Percentiles rank a stretch among this genome's conserved stretches.
These are phyloP conservation scores for Bubalus kerabau DNA, from an alignment of 2,113 vertebrate genomes.

Conservation along the genomic window DNA sequence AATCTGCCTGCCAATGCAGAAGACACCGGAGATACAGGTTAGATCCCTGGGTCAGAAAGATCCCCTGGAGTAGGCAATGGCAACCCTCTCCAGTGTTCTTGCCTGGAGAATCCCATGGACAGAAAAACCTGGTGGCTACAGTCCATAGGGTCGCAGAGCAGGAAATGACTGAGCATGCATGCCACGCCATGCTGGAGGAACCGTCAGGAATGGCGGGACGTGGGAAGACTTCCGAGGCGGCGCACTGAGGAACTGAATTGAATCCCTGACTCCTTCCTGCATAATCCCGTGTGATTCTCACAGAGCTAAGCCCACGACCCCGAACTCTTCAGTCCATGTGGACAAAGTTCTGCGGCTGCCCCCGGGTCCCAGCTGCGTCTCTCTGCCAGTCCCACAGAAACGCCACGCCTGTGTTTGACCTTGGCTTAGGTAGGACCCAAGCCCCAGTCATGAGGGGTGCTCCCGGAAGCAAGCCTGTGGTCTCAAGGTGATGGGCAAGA, in stretches of 20 bases:
- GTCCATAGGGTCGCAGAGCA: not conserved
- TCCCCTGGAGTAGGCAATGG: not conserved
- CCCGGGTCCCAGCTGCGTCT: fast-evolving
- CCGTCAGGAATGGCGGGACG: fast-evolving
- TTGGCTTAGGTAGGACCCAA: not conserved
- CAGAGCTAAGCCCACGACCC: not conserved
- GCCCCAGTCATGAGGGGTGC: not conserved
- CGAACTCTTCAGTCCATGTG: not conserved
- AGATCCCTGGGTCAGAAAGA: not conserved
- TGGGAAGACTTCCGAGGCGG: not conserved
- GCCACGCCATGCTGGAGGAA: not conserved
- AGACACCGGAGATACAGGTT: fast-evolving
- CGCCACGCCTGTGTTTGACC: fast-evolving
- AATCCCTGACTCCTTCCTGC: not conserved
- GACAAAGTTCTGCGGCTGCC: not conserved
- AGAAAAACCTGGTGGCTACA: not conserved
- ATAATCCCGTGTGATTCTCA: fast-evolving
- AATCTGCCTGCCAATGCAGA: not conserved
- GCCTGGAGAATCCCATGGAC: not conserved
- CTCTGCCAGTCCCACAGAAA: not conserved
- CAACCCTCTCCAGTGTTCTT: not conserved
- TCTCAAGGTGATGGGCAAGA: not conserved
- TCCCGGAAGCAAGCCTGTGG: not conserved
- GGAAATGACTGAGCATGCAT: not conserved
- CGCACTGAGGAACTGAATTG: not conserved